Conservation (phyloP, 2,888 invertebrate species). For the Drosophila bunnanda region DNA sequence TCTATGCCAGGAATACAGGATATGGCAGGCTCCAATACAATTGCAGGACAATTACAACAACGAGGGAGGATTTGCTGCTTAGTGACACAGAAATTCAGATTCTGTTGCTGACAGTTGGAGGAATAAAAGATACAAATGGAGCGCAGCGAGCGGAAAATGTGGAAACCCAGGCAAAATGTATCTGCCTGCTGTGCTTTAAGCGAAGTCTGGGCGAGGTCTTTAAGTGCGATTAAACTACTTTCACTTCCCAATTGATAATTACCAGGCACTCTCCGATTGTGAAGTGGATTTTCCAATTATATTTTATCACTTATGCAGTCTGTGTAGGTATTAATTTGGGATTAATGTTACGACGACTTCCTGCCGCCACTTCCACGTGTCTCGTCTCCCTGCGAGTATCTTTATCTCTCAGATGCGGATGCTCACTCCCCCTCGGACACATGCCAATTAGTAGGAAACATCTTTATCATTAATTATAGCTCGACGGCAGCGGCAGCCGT, state of each 20-base stretch:
- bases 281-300: conserved; percentile 60
- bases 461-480: conserved; percentile 68
- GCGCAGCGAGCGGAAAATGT: conserved; percentile 32
- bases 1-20: conserved; percentile 1
- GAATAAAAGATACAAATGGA: conserved; percentile 49
- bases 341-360: conserved; percentile 54
- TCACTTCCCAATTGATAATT: conserved; percentile 19
- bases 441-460: conserved; percentile 68
- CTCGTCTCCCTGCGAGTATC: conserved; percentile 7
- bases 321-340: conserved; percentile 49
- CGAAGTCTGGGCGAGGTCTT: conserved; percentile 3
- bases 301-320: conserved; percentile 60
- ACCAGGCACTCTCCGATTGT: conserved; percentile 15
- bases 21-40: conserved; percentile 32
- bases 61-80: conserved; percentile 20
- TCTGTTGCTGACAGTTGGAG: conserved; percentile 52
- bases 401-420: conserved; percentile 10
- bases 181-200: conserved; percentile 19
- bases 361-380: conserved; percentile 57
- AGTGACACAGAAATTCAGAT: conserved; percentile 54
- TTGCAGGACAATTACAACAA: conserved; percentile 58
- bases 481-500: conserved; percentile 7
- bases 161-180: conserved; percentile 19
- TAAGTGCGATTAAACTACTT: conserved; percentile 9
- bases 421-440: conserved; percentile 42